Conservation (phyloP, 1,140 invertebrate species). For the Aphelinus certus region DNA sequence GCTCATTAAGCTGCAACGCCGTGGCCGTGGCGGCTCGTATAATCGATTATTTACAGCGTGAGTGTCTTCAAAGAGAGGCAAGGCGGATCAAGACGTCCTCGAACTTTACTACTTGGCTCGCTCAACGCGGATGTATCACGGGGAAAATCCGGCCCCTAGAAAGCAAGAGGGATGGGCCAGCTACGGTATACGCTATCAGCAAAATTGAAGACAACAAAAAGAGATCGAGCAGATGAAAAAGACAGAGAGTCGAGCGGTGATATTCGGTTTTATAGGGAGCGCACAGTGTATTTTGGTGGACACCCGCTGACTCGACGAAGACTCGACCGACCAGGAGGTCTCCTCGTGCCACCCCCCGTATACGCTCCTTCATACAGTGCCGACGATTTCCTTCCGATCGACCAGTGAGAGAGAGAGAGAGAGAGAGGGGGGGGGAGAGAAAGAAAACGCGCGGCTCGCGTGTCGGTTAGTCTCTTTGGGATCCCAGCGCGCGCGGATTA, state of each 20-base stretch:
- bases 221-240: background rate
- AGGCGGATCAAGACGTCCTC: constrained; percentile 50
- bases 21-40: constrained; percentile 47
- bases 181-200: background rate
- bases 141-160: background rate
- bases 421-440: too few species aligned
- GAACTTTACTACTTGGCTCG: constrained; percentile 13
- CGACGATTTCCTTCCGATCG: background rate
- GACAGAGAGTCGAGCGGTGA: background rate
- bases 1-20: constrained; percentile 54
- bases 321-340: constrained; percentile 46
- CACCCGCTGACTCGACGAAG: constrained; percentile 49
- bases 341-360: constrained; percentile 14
- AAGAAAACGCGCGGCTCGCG: too few species aligned
- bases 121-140: background rate
- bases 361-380: constrained; percentile 4
- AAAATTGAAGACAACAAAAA: background rate
- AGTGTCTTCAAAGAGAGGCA: constrained; percentile 40
- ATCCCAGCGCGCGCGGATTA: constrained; percentile 8
- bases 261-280: constrained; percentile 42
- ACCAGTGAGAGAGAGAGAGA: too few species aligned
- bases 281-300: constrained; percentile 43
- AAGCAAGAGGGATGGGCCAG: background rate
- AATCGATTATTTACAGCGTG: constrained; percentile 60
- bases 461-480: background rate